Conservation (phyloP, 2,113 vertebrate genomes). For the Nycticorax nycticorax region DNA sequence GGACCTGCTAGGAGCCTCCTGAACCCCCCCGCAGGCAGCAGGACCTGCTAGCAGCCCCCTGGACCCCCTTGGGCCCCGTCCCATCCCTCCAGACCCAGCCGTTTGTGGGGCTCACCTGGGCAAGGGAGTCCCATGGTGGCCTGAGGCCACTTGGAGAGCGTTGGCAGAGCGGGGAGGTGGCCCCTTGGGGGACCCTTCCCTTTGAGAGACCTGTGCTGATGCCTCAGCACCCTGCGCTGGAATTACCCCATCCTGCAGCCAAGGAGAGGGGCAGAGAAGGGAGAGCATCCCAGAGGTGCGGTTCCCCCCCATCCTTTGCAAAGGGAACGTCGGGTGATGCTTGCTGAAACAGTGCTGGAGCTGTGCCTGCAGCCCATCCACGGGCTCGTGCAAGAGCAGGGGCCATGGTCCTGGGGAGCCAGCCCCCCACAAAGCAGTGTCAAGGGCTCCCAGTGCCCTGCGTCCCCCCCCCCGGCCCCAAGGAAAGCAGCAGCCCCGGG, state of each 20-base stretch:
- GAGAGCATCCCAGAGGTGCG: rapidly evolving
- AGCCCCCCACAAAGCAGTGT: rapidly evolving
- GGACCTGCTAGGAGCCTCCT: not conserved
- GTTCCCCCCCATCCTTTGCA: rapidly evolving
- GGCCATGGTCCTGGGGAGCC: rapidly evolving
- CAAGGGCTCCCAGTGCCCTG: rapidly evolving
- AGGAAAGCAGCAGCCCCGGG: not conserved
- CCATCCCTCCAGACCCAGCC: rapidly evolving
- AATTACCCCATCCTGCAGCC: not conserved
- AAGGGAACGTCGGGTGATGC: rapidly evolving
- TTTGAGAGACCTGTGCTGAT: not conserved
- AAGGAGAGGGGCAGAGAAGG: not conserved
- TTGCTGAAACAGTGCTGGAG: not conserved
- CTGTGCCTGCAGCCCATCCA: rapidly evolving
- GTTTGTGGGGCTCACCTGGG: not conserved
- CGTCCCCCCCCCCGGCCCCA: not conserved
- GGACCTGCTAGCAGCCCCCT: not conserved
- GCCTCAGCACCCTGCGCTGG: not conserved
- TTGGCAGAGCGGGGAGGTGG: not conserved
- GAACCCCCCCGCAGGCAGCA: too few species aligned
- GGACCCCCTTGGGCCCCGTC: rapidly evolving
- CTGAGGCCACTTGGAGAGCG: rapidly evolving
- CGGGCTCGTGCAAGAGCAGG: rapidly evolving
- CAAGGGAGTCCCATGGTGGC: not conserved
- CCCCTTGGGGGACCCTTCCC: not conserved